Evolutionary conservation across 2,888 invertebrate species (phyloP).

Genomic region (Caenorhabditis imperialis): DNA sequence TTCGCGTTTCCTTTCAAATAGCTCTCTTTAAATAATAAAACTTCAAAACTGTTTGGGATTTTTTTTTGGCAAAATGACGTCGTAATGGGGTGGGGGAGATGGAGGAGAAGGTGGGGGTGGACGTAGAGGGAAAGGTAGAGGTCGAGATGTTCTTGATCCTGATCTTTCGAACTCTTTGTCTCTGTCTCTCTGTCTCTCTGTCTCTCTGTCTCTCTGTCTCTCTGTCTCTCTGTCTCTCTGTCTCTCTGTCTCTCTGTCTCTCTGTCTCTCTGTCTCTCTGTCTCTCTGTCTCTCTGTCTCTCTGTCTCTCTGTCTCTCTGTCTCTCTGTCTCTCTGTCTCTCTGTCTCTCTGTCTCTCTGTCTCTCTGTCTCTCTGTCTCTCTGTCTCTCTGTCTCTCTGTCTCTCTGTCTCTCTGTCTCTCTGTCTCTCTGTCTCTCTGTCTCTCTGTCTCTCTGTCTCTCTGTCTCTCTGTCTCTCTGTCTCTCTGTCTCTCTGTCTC

Average conservation of each 20-base stretch:
- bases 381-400: background rate
- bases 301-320: constrained; percentile 7
- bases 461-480: constrained; percentile 3
- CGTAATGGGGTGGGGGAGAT: no score
- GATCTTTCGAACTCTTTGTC: background rate
- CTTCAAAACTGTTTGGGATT: no score
- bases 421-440: constrained; percentile 9
- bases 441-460: constrained; percentile 4
- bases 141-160: no score
- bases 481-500: constrained; percentile 5
- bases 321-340: constrained; percentile 9
- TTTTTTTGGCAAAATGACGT: no score
- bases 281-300: constrained; percentile 4
- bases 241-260: constrained; percentile 9
- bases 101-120: no score
- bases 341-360: constrained; percentile 9
- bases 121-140: no score
- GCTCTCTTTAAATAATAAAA: no score
- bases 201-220: background rate
- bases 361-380: constrained; percentile 9
- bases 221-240: constrained; percentile 1
- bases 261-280: constrained; percentile 2
- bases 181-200: background rate
- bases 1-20: no score
- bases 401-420: constrained; percentile 7